Evolutionary conservation across 2,113 vertebrate genomes (phyloP), one percentile per base, ranked within the genome.

Genomic region (Ciconia boyciana): DNA sequence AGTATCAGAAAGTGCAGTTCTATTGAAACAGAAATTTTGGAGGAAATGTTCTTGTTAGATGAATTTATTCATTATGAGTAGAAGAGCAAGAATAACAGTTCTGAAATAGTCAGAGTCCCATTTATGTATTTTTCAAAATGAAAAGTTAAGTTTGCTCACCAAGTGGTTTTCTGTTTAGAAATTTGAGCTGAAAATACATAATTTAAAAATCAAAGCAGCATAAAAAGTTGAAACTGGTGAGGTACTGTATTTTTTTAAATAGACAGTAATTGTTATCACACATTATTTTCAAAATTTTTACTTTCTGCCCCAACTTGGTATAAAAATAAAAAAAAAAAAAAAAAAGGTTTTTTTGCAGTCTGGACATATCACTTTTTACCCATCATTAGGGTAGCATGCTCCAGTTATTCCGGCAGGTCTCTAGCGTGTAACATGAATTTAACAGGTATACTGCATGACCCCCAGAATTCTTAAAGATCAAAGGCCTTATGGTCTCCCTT

Each of bases 331-430:
- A n/a, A 46, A n/a, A n/a, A 43, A 46, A 51, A 79, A 13, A 10
- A 31, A 2, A n/a, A n/a, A n/a, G n/a, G 2, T 13, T 2, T 13
- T 2, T 43, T 46, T 89, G 2, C 16, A 36, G 14, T 49, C 24
- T 68, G 16, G 34, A 32, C 5, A 16, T 25, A 32, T 9, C 39
- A 16, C 0, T 17, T 72, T 90, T 83, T 61, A 48, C 16, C 24
- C 15, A 10, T 70, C 14, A 15, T 81, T 54, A 61, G 2, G 41
- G 41, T n/a, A 70, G 11, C 8, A 55, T n/a, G 8, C 2, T 82
- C 16, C 29, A 71, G 11, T 66, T 94, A 54, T 69, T 77, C 18
- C 2, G 3, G 13, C 81, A 74, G 8, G 7, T 70, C 3, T 87
- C 22, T 55, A 46, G 10, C 8, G 7, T 51, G 25, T 39, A 58